phyloP scores from a whole-genome alignment of 2,113 vertebrate genomes.

The Formicarius rufipectus region DNA sequence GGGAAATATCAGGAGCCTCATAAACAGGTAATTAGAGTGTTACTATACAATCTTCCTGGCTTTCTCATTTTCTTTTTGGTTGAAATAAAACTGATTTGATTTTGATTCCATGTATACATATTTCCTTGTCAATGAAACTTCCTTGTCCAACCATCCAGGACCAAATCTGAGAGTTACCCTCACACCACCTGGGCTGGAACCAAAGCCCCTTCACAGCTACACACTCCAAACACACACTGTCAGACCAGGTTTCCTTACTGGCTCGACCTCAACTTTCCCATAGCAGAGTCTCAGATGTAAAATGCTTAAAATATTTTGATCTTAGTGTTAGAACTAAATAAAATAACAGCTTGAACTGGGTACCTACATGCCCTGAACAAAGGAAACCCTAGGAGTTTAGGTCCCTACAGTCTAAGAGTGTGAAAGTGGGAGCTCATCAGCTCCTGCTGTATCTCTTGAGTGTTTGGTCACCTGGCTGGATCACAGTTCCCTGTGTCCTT shows the following conservation, averaged over 20 bases:
- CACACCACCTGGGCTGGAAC: neutral
- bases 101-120: neutral
- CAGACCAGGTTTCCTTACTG: neutral
- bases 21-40: neutral
- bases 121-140: neutral
- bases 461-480: fast-evolving
- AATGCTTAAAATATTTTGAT: neutral
- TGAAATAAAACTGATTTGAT: neutral
- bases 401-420: no score
- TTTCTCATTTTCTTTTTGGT: neutral
- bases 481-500: no score
- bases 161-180: neutral
- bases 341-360: neutral
- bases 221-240: neutral
- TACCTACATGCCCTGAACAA: neutral
- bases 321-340: neutral
- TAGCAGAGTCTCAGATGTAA: neutral
- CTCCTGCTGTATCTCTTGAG: fast-evolving
- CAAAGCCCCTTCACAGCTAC: neutral
- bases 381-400: neutral
- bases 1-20: neutral
- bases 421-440: no score
- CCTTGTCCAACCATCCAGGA: neutral
- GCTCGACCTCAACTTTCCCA: fast-evolving
- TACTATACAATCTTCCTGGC: neutral